Percentiles rank a stretch among this genome's conserved stretches.
Evolutionary conservation across 1,140 invertebrate species (phyloP).

Genomic region (Latrodectus geometricus): DNA sequence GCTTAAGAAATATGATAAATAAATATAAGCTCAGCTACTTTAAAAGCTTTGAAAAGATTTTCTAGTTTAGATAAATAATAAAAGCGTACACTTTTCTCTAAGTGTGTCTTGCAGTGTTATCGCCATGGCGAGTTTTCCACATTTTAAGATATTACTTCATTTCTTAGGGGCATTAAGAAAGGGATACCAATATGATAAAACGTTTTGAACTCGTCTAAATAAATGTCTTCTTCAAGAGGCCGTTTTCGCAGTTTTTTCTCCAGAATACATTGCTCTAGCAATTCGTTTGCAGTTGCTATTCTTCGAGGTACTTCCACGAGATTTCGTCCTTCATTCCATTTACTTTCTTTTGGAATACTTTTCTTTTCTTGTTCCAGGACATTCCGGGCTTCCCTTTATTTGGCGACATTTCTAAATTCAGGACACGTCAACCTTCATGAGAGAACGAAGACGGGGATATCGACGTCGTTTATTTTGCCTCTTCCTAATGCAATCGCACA

Average conservation of each 20-base stretch:
- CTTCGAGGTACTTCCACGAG: slow-evolving; percentile 55
- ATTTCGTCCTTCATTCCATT: slow-evolving; percentile 59
- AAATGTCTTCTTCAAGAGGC: slow-evolving; percentile 45
- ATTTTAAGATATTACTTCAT: neutral
- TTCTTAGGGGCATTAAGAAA: slow-evolving; percentile 35
- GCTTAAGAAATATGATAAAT: no score
- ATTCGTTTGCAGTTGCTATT: slow-evolving; percentile 56
- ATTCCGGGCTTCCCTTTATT: slow-evolving; percentile 45
- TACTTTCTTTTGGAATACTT: slow-evolving; percentile 57
- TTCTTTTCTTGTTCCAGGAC: slow-evolving; percentile 46
- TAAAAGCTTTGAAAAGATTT: no score
- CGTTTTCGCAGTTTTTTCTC: slow-evolving; percentile 33
- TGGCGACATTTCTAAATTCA: slow-evolving; percentile 59
- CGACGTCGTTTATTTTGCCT: slow-evolving; percentile 56
- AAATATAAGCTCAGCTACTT: no score
- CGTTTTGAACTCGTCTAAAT: slow-evolving; percentile 54
- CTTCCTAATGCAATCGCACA: slow-evolving; percentile 54
- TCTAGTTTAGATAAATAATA: no score
- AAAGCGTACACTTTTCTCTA: no score
- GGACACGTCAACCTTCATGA: slow-evolving; percentile 57
- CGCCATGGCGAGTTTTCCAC: neutral
- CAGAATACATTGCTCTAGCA: slow-evolving; percentile 13
- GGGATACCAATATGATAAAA: slow-evolving; percentile 43
- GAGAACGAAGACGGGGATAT: slow-evolving; percentile 48
- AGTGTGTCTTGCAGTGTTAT: neutral